These are phyloP conservation scores for Hippocampus barbouri DNA, from an alignment of 2,113 vertebrate genomes.

Conservation along the genomic window DNA sequence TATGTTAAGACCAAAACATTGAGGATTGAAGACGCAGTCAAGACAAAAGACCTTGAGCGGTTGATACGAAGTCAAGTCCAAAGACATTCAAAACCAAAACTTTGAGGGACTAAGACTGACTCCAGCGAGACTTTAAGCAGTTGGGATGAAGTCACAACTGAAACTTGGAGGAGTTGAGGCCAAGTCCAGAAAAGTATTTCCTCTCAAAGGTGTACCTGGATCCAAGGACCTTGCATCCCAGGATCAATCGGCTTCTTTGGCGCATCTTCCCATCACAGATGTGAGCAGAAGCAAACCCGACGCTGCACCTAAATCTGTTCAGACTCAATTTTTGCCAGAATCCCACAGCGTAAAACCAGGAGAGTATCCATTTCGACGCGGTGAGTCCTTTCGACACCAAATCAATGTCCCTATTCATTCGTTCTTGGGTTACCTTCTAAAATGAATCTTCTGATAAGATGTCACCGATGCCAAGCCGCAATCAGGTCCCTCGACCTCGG, in stretches of 20 bases:
- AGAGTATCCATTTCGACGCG: slow-evolving; percentile 30
- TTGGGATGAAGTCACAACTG: not conserved
- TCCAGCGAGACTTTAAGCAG: not conserved
- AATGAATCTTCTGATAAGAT: slow-evolving; percentile 22
- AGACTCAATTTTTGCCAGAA: slow-evolving; percentile 17
- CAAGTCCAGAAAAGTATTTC: not conserved
- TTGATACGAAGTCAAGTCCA: not conserved
- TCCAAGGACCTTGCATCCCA: slow-evolving; percentile 43
- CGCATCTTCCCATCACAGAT: slow-evolving; percentile 78
- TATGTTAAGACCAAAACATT: not conserved
- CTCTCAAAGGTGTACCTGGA: slow-evolving; percentile 25
- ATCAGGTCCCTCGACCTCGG: slow-evolving; percentile 19
- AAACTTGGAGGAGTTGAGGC: not conserved
- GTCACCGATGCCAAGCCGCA: slow-evolving; percentile 35
- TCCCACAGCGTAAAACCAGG: slow-evolving; percentile 18
- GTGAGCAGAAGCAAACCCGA: slow-evolving; percentile 62
- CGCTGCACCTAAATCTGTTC: slow-evolving; percentile 32
- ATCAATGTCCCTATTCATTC: no score
- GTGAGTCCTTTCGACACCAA: slow-evolving; percentile 7
- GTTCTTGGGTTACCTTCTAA: not conserved
- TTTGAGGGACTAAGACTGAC: not conserved
- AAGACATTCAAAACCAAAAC: not conserved
- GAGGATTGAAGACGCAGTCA: not conserved
- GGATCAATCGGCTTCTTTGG: slow-evolving; percentile 66
- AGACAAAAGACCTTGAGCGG: not conserved